Conservation (phyloP, 1,140 invertebrate genomes). For the Phymastichus coffea region DNA sequence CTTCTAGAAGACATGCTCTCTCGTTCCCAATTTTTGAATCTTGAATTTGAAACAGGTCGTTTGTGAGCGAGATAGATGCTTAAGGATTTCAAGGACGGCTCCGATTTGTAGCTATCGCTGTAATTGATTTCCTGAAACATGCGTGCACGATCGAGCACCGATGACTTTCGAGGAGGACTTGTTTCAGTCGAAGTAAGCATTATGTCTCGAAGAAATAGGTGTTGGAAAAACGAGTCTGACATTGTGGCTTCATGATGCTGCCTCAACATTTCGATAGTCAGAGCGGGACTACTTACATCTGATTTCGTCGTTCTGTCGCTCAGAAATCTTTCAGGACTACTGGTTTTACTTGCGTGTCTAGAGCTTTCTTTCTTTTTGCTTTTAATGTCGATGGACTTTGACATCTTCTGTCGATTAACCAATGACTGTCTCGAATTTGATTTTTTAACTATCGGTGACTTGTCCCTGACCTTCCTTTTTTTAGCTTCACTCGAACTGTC, state of each 20-base stretch:
- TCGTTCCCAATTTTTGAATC: conserved; percentile 68
- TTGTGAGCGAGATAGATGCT: conserved; percentile 67
- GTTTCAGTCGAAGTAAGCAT: conserved; percentile 42
- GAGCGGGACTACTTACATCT: conserved; percentile 11
- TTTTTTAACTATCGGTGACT: conserved; percentile 40
- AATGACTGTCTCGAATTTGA: conserved; percentile 33
- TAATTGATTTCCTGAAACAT: conserved; percentile 59
- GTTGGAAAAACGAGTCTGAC: conserved; percentile 69
- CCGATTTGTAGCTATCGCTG: conserved; percentile 50
- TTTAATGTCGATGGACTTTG: conserved; percentile 19
- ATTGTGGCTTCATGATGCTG: conserved; percentile 60
- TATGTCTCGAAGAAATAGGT: conserved; percentile 64
- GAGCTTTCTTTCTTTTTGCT: conserved; percentile 35
- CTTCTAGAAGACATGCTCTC: conserved; percentile 54
- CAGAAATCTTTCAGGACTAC: neutral
- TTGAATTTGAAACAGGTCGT: conserved; percentile 70
- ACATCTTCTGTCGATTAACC: neutral
- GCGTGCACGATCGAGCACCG: conserved; percentile 65
- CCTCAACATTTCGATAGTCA: conserved; percentile 57
- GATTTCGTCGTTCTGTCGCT: conserved; percentile 14
- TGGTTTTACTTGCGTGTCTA: conserved; percentile 34
- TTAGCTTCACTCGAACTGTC: conserved; percentile 9
- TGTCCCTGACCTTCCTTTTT: conserved; percentile 35
- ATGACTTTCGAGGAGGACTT: conserved; percentile 50
- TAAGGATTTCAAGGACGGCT: conserved; percentile 61